Percentiles rank a stretch among this genome's conserved stretches.
These are phyloP conservation scores for Dryobotodes eremita DNA, from an alignment of 2,888 invertebrate genomes.

Conservation along the genomic window DNA sequence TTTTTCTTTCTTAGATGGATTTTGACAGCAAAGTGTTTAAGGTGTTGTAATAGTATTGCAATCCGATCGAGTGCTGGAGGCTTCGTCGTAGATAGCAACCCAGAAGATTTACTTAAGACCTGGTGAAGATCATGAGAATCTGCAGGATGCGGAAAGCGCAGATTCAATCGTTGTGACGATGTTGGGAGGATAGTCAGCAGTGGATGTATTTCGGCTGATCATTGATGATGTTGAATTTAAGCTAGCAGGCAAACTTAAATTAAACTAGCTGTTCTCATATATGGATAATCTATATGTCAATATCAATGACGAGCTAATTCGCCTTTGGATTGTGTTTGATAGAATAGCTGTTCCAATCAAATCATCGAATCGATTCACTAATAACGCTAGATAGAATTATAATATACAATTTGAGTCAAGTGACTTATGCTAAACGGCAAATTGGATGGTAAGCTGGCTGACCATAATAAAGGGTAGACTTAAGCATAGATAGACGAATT, in stretches of 20 bases:
- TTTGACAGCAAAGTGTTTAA: neutral
- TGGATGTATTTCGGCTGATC: neutral
- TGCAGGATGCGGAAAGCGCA: neutral
- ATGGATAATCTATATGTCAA: neutral
- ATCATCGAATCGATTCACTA: no score
- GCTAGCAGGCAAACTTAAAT: neutral
- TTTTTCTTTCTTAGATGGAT: neutral
- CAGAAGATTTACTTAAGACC: neutral
- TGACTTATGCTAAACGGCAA: conserved; percentile 8
- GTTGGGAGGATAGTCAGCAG: neutral
- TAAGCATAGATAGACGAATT: no score
- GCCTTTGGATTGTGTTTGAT: neutral
- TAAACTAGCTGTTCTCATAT: neutral
- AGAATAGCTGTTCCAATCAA: neutral
- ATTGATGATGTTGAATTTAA: neutral
- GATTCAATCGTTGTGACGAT: neutral
- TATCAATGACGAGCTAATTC: neutral
- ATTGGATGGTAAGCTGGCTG: conserved; percentile 7
- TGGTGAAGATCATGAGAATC: neutral
- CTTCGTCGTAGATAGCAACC: neutral
- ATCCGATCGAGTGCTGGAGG: neutral
- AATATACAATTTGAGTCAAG: conserved; percentile 4
- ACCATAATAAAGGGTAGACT: no score
- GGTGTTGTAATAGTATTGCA: neutral
- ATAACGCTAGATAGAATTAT: conserved; percentile 1